A percentile compares a stretch with the other conserved stretches of the same genome.
These are phyloP conservation scores for Cossypha heuglini DNA, from an alignment of 2,797 vertebrate genomes.

Conservation along the genomic window DNA sequence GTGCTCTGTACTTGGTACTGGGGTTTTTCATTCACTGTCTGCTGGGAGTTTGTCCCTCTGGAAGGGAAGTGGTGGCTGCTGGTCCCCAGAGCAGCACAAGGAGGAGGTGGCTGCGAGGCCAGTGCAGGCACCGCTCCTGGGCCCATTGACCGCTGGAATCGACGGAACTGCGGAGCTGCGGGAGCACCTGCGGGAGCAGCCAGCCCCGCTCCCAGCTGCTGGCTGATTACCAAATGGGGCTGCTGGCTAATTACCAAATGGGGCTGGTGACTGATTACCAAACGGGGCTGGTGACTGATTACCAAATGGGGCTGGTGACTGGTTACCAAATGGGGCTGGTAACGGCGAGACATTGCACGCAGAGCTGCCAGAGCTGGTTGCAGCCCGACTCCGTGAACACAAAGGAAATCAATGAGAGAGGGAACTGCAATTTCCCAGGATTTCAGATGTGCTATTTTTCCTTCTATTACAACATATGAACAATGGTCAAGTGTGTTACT, in stretches of 20 bases:
- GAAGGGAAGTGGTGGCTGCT: not conserved
- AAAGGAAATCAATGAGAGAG: not conserved
- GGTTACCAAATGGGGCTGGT: not conserved
- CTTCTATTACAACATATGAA: not conserved
- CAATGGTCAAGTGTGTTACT: conserved; percentile 28
- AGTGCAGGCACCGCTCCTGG: rapidly evolving
- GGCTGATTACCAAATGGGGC: not conserved
- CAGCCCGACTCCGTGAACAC: not conserved
- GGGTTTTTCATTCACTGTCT: not conserved
- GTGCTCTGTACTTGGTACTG: not conserved
- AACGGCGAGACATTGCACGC: rapidly evolving
- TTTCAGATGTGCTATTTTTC: not conserved
- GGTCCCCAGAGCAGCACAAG: not conserved
- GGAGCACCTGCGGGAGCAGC: rapidly evolving
- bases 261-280: not conserved
- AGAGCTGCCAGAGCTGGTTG: not conserved
- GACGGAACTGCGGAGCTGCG: rapidly evolving
- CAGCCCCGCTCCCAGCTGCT: not conserved
- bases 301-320: too few relatives aligned
- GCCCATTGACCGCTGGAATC: not conserved
- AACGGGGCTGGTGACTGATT: too few relatives aligned
- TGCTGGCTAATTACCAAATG: too few relatives aligned
- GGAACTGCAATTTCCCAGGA: not conserved
- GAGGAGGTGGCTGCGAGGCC: rapidly evolving
- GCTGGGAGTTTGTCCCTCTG: not conserved